These are phyloP conservation scores for Heliconius sara DNA, from an alignment of 2,888 invertebrate genomes.

Conservation along the genomic window DNA sequence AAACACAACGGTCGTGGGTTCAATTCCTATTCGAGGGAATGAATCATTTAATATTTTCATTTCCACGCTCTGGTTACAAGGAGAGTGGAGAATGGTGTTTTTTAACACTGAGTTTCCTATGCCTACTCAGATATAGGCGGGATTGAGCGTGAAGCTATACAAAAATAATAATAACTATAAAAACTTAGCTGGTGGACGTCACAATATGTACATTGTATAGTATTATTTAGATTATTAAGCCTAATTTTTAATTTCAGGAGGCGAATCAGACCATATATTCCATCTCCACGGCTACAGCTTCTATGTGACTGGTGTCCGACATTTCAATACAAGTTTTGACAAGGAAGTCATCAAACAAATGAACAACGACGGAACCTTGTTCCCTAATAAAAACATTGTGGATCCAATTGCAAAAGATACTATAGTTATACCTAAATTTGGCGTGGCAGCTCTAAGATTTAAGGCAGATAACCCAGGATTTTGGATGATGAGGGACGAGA, in stretches of 20 bases:
- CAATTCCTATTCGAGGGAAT: too few species aligned
- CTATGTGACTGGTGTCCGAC: constrained; percentile 85
- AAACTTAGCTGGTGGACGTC: too few species aligned
- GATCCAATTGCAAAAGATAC: constrained; percentile 89
- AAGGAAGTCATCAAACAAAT: constrained; percentile 82
- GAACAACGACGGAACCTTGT: constrained; percentile 83
- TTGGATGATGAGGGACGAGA: constrained; percentile 92
- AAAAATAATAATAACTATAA: too few species aligned
- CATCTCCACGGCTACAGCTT: constrained; percentile 91
- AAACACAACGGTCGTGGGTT: too few species aligned
- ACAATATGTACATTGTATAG: neutral
- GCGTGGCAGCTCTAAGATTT: constrained; percentile 88
- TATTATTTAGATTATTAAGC: neutral
- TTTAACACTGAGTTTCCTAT: too few species aligned
- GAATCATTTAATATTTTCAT: too few species aligned
- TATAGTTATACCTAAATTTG: constrained; percentile 87
- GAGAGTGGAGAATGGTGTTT: too few species aligned
- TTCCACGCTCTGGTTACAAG: too few species aligned
- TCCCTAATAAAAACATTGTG: constrained; percentile 81
- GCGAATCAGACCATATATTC: constrained; percentile 87
- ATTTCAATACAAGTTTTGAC: constrained; percentile 79
- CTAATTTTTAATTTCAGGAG: constrained; percentile 71
- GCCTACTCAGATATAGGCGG: too few species aligned
- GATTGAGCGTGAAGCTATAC: too few species aligned
- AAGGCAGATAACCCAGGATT: constrained; percentile 91